These are phyloP conservation scores for Struthidea cinerea DNA, from an alignment of 2,113 vertebrate species.

Conservation along the genomic window DNA sequence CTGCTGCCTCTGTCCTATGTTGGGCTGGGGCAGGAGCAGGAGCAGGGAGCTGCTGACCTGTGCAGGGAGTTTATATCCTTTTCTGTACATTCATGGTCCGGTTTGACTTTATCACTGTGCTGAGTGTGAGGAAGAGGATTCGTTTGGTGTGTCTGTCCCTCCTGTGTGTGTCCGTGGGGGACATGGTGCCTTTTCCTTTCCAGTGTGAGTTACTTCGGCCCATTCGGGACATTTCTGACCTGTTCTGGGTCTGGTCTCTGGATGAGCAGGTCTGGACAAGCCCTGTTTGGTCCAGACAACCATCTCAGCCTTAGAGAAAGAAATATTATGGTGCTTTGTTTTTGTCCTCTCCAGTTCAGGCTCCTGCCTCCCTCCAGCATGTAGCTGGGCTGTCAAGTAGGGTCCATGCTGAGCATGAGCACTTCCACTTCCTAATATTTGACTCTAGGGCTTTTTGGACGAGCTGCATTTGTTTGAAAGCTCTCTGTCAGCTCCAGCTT, in stretches of 20 bases:
- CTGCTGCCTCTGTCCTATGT: neutral
- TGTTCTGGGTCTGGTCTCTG: neutral
- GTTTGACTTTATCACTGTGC: neutral
- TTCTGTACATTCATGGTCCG: rapidly evolving
- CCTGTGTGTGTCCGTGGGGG: rapidly evolving
- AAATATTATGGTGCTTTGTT: neutral
- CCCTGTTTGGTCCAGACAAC: neutral
- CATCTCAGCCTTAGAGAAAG: neutral
- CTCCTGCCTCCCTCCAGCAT: neutral
- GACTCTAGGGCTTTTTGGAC: slow-evolving; percentile 9
- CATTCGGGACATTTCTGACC: neutral
- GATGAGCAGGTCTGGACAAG: neutral
- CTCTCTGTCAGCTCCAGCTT: slow-evolving; percentile 12
- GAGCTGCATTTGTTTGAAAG: neutral
- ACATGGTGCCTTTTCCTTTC: neutral
- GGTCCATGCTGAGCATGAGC: neutral
- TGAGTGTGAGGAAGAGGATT: neutral
- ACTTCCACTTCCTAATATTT: neutral
- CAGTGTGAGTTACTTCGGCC: neutral
- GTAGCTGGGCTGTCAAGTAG: neutral
- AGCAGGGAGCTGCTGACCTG: neutral
- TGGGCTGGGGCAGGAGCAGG: neutral
- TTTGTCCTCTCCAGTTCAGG: neutral
- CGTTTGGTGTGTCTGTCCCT: neutral
- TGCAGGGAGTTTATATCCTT: neutral